These are phyloP conservation scores for Microplitis demolitor DNA, from an alignment of 1,140 invertebrate genomes.

Conservation along the genomic window DNA sequence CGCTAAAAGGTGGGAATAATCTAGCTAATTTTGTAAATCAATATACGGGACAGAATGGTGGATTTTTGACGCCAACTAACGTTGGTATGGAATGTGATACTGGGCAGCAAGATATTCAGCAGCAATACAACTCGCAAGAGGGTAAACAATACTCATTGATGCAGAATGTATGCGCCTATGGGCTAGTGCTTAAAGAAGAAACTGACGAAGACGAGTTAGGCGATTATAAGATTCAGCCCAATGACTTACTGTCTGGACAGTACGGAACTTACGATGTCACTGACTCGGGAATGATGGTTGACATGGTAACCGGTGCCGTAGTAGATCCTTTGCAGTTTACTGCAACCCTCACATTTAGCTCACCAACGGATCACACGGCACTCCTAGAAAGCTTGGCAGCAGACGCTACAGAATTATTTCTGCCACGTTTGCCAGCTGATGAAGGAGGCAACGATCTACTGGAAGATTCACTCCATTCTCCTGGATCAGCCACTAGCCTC, in stretches of 20 bases:
- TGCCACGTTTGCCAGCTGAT: slow-evolving; percentile 69
- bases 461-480: slow-evolving; percentile 61
- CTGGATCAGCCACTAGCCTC: slow-evolving; percentile 58
- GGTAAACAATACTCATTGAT: slow-evolving; percentile 78
- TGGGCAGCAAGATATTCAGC: slow-evolving; percentile 64
- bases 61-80: slow-evolving; percentile 67
- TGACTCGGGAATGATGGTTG: slow-evolving; percentile 80
- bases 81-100: slow-evolving; percentile 78
- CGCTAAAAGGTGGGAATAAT: slow-evolving; percentile 72
- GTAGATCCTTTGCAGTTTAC: slow-evolving; percentile 82
- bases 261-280: slow-evolving; percentile 73
- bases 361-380: slow-evolving; percentile 72
- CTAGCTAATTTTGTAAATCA: slow-evolving; percentile 66
- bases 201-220: slow-evolving; percentile 70
- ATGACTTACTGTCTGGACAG: slow-evolving; percentile 63
- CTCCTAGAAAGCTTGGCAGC: slow-evolving; percentile 71
- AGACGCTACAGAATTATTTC: slow-evolving; percentile 77
- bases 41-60: slow-evolving; percentile 60
- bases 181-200: slow-evolving; percentile 77
- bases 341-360: slow-evolving; percentile 77
- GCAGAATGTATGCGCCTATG: slow-evolving; percentile 78
- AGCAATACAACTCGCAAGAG: slow-evolving; percentile 60
- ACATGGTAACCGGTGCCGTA: slow-evolving; percentile 74
- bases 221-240: slow-evolving; percentile 72
- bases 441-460: slow-evolving; percentile 67